Base-by-base conservation (phyloP, 2,888 invertebrate genomes). In the Allacma fusca region DNA sequence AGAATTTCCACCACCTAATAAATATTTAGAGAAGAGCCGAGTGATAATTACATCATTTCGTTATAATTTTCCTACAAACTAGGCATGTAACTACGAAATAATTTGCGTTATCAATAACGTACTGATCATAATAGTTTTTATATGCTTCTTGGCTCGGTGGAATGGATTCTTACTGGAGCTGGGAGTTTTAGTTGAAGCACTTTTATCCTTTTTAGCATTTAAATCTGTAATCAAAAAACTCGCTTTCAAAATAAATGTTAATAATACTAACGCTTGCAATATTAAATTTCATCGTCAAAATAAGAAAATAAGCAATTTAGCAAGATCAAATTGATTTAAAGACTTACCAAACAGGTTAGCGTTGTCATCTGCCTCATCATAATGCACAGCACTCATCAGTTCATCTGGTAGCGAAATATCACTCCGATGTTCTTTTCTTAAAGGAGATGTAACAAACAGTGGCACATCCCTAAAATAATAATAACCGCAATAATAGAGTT, bases 61-160 rank as follows among this genome's bases (percentile, higher is more conserved):
- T 19, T 28, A 23, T 57, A 19, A 57, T 21, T n/a, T n/a, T n/a
- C n/a, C n/a, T n/a, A n/a, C n/a, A n/a, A n/a, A n/a, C n/a, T n/a
- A n/a, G n/a, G n/a, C n/a, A n/a, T n/a, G n/a, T n/a, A n/a, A n/a
- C n/a, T n/a, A n/a, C n/a, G n/a, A n/a, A n/a, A n/a, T n/a, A n/a
- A n/a, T n/a, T n/a, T n/a, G n/a, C n/a, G n/a, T n/a, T n/a, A n/a
- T n/a, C n/a, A n/a, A n/a, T n/a, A n/a, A n/a, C 83, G 81, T 81
- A 86, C 86, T 85, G 72, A 87, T 72, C 62, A 77, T 86, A 40
- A 87, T 84, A 1, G 87, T 87, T 80, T 87, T 88, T 72, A 88
- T 85, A 77, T 88, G 88, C 81, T 87, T 87, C 81, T 87, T 88
- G 5, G 88, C 88, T 79, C 87, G 86, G 75, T 86, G 86, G 82